Conservation (phyloP, 2,797 vertebrate genomes). For the Catamblyrhynchus diadema region DNA sequence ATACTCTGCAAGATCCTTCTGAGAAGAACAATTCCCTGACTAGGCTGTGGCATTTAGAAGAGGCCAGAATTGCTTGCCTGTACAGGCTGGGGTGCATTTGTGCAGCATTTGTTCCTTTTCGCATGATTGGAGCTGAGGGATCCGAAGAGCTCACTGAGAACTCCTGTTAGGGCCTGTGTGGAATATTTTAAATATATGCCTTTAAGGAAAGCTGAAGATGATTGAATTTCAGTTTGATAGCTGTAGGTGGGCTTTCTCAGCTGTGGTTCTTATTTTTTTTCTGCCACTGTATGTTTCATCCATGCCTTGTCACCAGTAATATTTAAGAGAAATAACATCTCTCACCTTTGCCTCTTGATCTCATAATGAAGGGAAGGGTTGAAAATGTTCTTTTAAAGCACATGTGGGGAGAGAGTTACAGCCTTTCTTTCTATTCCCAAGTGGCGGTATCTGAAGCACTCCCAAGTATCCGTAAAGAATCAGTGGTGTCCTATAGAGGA, state of each 20-base stretch:
- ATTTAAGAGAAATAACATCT: background rate
- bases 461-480: background rate
- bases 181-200: background rate
- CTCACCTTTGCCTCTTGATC: background rate
- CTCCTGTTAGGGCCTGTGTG: background rate
- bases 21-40: background rate
- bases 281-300: background rate
- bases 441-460: background rate
- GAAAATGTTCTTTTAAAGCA: background rate
- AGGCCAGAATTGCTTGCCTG: slow-evolving; percentile 55
- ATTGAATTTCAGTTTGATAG: background rate
- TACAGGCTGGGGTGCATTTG: background rate
- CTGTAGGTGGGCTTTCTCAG: background rate
- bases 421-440: background rate
- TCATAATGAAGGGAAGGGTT: background rate
- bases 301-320: background rate
- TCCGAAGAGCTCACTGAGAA: background rate
- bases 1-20: background rate
- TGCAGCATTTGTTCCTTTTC: background rate
- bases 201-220: background rate
- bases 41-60: slow-evolving; percentile 17
- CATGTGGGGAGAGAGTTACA: background rate
- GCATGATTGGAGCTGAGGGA: background rate
- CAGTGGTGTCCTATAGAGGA: background rate
- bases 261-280: background rate